Conservation (phyloP, 2,888 invertebrate species). For the Oscheius sp. region DNA sequence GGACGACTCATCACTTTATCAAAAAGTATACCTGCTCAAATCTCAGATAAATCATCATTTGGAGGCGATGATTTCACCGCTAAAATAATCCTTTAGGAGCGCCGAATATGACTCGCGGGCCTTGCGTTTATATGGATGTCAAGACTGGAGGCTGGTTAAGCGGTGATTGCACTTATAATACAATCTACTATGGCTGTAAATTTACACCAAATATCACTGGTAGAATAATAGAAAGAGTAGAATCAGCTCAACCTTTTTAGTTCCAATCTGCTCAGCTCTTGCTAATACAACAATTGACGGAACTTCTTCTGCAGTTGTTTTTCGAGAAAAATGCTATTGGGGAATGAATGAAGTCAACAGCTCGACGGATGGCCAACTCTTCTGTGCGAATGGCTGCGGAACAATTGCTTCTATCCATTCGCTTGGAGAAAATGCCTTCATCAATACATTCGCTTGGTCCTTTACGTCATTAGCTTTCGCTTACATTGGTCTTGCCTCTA, state of each 20-base stretch:
- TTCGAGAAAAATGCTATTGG: not conserved
- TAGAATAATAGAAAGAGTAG: not conserved
- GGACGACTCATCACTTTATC: too few relatives aligned
- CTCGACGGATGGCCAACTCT: not conserved
- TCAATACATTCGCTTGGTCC: too few relatives aligned
- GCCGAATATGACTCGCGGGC: not conserved
- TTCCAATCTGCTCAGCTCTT: not conserved
- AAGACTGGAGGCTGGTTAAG: conserved; percentile 4
- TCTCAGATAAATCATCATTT: too few relatives aligned
- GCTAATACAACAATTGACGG: too few relatives aligned
- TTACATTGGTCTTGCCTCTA: too few relatives aligned
- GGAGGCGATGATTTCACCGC: too few relatives aligned
- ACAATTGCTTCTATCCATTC: not conserved
- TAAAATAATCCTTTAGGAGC: too few relatives aligned
- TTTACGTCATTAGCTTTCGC: too few relatives aligned
- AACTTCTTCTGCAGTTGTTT: too few relatives aligned
- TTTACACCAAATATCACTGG: not conserved
- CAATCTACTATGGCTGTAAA: not conserved
- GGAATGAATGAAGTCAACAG: not conserved
- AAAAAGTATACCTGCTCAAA: too few relatives aligned
- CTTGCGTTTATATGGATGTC: not conserved
- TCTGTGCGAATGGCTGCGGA: not conserved
- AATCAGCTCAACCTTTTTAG: not conserved
- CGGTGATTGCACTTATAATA: not conserved
- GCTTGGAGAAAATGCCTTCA: too few relatives aligned